Conservation (phyloP, 1,140 invertebrate genomes). For the Melipona quadrifasciata region DNA sequence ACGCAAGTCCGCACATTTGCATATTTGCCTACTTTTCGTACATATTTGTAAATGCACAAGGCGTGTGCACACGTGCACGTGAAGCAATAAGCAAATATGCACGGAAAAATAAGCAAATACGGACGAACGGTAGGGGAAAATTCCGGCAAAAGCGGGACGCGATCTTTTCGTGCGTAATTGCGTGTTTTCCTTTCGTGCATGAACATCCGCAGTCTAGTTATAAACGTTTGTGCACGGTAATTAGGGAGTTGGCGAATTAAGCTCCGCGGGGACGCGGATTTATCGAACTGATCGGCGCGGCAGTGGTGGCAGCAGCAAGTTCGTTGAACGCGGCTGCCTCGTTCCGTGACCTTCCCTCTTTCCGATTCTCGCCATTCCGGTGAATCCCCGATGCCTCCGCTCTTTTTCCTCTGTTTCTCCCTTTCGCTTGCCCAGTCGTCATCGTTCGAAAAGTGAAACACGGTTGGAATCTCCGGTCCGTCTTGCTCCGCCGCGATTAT, state of each 20-base stretch:
- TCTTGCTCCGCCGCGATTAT: background rate
- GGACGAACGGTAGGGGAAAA: too few species aligned
- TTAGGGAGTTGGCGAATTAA: slow-evolving; percentile 59
- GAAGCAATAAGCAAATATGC: too few species aligned
- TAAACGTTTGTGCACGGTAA: slow-evolving; percentile 62
- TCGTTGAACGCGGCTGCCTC: slow-evolving; percentile 52
- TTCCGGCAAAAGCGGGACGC: too few species aligned
- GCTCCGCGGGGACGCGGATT: slow-evolving; percentile 48
- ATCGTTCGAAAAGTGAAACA: slow-evolving; percentile 33
- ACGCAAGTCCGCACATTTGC: too few species aligned
- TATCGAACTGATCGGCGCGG: slow-evolving; percentile 37
- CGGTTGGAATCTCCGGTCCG: background rate
- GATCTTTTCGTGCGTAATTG: too few species aligned
- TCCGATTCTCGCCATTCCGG: slow-evolving; percentile 31
- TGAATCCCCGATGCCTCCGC: slow-evolving; percentile 20
- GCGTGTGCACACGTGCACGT: too few species aligned
- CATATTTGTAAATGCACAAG: too few species aligned
- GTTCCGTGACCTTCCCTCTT: slow-evolving; percentile 54
- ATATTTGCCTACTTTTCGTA: too few species aligned
- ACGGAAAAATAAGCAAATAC: too few species aligned
- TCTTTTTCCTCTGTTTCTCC: slow-evolving; percentile 1
- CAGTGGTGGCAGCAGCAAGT: slow-evolving; percentile 42
- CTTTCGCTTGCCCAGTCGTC: slow-evolving; percentile 8
- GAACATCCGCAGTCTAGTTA: too few species aligned
- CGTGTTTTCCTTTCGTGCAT: too few species aligned